Evolutionary conservation across 2,888 invertebrate species (phyloP).

Genomic region (Myathropa florea): DNA sequence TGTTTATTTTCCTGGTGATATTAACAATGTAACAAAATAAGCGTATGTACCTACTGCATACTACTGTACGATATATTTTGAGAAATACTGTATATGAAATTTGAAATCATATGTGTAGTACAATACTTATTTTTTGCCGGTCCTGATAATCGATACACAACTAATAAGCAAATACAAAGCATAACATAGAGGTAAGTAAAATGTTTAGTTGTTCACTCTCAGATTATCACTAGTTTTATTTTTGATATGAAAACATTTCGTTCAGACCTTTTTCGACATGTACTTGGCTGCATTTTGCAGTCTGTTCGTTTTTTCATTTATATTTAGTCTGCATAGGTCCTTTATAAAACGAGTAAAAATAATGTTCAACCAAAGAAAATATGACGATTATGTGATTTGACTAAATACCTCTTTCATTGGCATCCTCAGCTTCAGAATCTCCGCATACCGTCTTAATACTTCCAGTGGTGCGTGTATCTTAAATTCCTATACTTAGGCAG

Average conservation of each 20-base stretch:
- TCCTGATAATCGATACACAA: neutral
- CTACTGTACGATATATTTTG: neutral
- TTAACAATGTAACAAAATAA: too few species aligned
- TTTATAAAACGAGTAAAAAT: conserved; percentile 79
- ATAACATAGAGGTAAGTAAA: neutral
- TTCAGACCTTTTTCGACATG: conserved; percentile 85
- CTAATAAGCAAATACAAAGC: neutral
- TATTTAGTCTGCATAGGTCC: conserved; percentile 75
- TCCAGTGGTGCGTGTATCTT: conserved; percentile 92
- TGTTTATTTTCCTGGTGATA: too few species aligned
- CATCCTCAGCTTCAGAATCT: conserved; percentile 94
- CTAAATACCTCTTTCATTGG: conserved; percentile 92
- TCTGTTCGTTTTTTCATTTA: conserved; percentile 83
- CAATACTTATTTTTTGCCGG: neutral
- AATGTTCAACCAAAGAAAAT: conserved; percentile 43
- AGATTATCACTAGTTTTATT: neutral
- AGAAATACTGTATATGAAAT: neutral
- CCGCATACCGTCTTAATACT: conserved; percentile 92
- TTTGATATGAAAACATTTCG: neutral
- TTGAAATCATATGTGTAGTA: neutral
- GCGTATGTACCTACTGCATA: too few species aligned
- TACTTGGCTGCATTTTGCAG: conserved; percentile 85
- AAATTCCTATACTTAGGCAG: conserved; percentile 72
- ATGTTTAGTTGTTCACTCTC: neutral
- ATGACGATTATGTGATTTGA: conserved; percentile 5